Evolutionary conservation across 2,113 vertebrate genomes (phyloP).

Genomic region (Protobothrops mucrosquamatus): DNA sequence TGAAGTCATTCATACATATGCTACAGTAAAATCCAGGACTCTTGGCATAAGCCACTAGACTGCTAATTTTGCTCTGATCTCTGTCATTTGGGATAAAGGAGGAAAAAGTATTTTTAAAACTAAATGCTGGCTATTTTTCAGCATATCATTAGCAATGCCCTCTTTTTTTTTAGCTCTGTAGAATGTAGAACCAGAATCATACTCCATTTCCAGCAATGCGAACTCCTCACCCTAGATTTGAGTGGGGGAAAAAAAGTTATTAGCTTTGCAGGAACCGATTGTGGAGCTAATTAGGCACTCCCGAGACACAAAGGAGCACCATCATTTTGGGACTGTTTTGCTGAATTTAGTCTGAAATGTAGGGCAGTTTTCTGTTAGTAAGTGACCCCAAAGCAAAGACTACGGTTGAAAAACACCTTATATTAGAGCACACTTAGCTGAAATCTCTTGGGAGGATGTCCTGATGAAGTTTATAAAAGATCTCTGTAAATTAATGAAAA

Average conservation of each 20-base stretch:
- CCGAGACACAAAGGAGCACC: not conserved
- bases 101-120: conserved; percentile 30
- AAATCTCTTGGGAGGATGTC: conserved; percentile 22
- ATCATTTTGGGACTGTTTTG: not conserved
- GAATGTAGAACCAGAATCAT: not conserved
- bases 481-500: not conserved
- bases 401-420: conserved; percentile 37
- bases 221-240: not conserved
- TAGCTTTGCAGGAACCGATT: not conserved
- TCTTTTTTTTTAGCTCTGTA: not conserved
- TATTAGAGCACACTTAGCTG: conserved; percentile 48
- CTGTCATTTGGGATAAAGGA: conserved; percentile 9
- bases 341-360: conserved; percentile 23
- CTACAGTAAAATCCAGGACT: not conserved
- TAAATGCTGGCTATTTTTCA: conserved; percentile 15
- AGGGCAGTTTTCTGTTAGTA: not conserved
- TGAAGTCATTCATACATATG: not conserved
- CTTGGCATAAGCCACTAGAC: conserved; percentile 3
- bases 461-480: not conserved
- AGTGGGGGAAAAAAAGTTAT: not conserved
- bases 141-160: not conserved
- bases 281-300: not conserved
- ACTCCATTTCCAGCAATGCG: not conserved
- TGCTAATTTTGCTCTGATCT: not conserved
- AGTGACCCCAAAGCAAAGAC: conserved; percentile 20